Conservation (phyloP, 2,113 vertebrate species). For the Cichladusa arquata region DNA sequence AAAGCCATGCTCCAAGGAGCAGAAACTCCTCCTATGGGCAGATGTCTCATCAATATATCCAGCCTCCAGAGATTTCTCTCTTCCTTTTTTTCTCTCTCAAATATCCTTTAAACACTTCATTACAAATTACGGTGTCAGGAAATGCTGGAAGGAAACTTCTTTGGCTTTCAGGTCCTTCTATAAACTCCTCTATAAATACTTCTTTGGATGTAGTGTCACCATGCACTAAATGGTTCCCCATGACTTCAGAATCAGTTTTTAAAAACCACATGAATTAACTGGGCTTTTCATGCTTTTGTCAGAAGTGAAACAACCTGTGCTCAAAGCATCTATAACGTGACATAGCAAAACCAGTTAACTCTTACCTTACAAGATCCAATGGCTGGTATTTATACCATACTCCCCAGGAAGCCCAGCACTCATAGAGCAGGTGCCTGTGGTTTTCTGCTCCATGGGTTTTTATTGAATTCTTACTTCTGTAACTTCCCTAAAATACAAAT, state of each 20-base stretch:
- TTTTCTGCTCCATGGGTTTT: conserved; percentile 89
- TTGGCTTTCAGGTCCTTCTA: neutral
- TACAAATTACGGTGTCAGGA: neutral
- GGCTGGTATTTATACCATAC: conserved; percentile 98
- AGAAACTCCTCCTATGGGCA: neutral
- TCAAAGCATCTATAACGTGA: neutral
- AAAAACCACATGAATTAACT: neutral
- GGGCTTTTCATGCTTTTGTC: neutral
- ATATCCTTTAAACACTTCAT: neutral
- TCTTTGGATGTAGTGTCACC: neutral
- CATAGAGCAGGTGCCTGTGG: conserved; percentile 90
- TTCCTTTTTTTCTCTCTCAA: neutral
- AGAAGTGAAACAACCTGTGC: neutral
- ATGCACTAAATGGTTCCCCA: neutral
- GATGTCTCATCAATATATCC: neutral
- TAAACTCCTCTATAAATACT: neutral
- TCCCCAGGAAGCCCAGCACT: conserved; percentile 93
- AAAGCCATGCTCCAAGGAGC: neutral
- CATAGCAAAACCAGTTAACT: neutral
- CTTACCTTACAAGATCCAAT: conserved; percentile 89
- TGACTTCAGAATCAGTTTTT: neutral
- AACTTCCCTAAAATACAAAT: conserved; percentile 83
- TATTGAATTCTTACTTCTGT: conserved; percentile 91
- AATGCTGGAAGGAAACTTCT: neutral
- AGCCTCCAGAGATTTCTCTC: neutral